phyloP scores from a whole-genome alignment of 2,113 vertebrate species.

The Zootoca vivipara region DNA sequence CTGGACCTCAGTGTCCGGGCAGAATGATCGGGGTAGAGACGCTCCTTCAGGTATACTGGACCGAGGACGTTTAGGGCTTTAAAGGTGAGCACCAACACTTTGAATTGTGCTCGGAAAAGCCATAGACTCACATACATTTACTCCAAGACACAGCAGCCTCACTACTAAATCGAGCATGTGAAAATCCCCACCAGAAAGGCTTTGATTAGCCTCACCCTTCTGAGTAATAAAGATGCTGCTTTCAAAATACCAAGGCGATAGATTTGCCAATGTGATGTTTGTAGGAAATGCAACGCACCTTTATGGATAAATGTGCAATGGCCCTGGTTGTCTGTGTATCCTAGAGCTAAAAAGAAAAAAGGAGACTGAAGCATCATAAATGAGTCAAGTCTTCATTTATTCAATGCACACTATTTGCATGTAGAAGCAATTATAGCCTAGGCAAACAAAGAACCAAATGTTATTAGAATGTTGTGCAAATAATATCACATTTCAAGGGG shows the following conservation, averaged over 20 bases:
- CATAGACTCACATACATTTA: neutral
- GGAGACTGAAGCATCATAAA: fast-evolving
- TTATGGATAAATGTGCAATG: fast-evolving
- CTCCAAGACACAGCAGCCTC: neutral
- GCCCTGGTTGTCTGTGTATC: neutral
- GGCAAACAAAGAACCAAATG: fast-evolving
- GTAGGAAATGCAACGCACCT: neutral
- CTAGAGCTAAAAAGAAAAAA: fast-evolving
- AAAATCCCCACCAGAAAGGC: neutral
- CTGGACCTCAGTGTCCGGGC: too few relatives aligned
- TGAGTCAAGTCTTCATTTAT: neutral
- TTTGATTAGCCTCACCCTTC: neutral
- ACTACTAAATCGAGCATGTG: neutral
- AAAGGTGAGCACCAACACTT: too few relatives aligned
- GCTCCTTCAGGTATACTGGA: too few relatives aligned
- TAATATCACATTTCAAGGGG: fast-evolving
- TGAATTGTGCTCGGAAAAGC: too few relatives aligned
- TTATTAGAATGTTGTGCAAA: neutral
- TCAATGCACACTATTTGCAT: fast-evolving
- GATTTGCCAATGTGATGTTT: neutral
- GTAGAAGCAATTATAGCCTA: fast-evolving
- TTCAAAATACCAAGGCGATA: neutral
- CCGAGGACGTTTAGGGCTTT: too few relatives aligned
- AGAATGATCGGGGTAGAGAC: too few relatives aligned
- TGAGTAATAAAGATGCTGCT: neutral